Conservation (phyloP, 2,797 vertebrate genomes). For the Gouania willdenowi region DNA sequence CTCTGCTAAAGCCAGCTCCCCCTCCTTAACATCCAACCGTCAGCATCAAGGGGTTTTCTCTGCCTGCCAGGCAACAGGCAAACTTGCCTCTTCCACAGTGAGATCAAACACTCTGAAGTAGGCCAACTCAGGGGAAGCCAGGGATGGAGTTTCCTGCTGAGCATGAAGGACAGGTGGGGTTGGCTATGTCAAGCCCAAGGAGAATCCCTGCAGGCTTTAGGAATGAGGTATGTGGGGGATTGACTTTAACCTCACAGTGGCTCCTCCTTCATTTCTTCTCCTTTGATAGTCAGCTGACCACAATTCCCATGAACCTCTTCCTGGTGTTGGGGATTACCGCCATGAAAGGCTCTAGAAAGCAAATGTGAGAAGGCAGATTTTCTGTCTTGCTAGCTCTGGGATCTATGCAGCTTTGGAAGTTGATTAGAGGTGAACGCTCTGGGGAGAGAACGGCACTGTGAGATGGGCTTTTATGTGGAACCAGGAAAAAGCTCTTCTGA, state of each 20-base stretch:
- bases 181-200: conserved; percentile 54
- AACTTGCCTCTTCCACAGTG: conserved; percentile 60
- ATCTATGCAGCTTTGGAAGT: conserved; percentile 18
- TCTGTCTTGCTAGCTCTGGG: conserved; percentile 9
- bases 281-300: conserved; percentile 59
- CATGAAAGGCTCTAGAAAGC: conserved; percentile 39
- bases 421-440: conserved; percentile 31
- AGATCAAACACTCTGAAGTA: conserved; percentile 73
- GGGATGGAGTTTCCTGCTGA: conserved; percentile 57
- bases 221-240: background rate
- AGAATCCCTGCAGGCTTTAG: conserved; percentile 65
- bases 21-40: conserved; percentile 61
- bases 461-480: conserved; percentile 4
- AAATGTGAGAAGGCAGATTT: conserved; percentile 14
- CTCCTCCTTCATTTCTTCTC: conserved; percentile 24
- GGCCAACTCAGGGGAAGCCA: conserved; percentile 62
- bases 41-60: conserved; percentile 62
- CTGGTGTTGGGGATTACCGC: conserved; percentile 37
- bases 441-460: conserved; percentile 7
- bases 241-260: conserved; percentile 20
- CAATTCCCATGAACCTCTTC: conserved; percentile 62
- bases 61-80: conserved; percentile 55
- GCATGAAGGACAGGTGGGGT: conserved; percentile 53
- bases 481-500: conserved; percentile 8
- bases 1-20: conserved; percentile 66